Conservation (phyloP, 35 echinoderm and acorn worm species). For the Apostichopus japonicus region DNA sequence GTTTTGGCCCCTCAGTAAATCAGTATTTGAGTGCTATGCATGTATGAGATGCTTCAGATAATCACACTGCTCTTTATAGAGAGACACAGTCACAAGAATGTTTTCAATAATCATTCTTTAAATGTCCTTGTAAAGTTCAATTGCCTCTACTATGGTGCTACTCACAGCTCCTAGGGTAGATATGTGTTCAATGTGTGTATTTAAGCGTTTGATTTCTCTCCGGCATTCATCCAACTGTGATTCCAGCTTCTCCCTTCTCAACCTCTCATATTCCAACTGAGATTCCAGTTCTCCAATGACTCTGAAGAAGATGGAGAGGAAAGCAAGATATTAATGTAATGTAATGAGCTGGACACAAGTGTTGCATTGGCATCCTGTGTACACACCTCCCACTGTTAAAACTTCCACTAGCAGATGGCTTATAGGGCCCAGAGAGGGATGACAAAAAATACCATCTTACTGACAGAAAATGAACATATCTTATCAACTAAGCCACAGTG, state of each 20-base stretch:
- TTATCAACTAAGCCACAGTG: background rate
- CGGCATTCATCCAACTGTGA: conserved; percentile 93
- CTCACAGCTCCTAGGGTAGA: conserved; percentile 69
- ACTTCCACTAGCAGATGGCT: background rate
- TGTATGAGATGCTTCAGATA: too few relatives aligned
- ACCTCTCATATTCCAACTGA: conserved; percentile 95
- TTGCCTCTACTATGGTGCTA: background rate
- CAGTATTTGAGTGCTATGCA: too few relatives aligned
- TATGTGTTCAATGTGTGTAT: conserved; percentile 76
- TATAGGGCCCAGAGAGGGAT: conserved; percentile 14
- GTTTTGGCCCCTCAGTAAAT: too few relatives aligned
- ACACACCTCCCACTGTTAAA: background rate
- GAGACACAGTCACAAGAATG: too few relatives aligned
- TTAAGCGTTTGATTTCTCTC: conserved; percentile 85
- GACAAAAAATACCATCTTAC: conserved; percentile 1
- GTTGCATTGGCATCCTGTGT: background rate
- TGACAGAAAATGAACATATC: background rate
- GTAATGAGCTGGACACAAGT: background rate
- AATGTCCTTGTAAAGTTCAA: background rate
- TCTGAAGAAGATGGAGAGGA: conserved; percentile 31
- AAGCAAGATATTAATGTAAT: background rate
- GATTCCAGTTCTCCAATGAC: conserved; percentile 89
- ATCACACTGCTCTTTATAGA: too few relatives aligned
- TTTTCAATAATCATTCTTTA: too few relatives aligned
- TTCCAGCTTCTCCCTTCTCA: conserved; percentile 94